A percentile compares a stretch with the other conserved stretches of the same genome.
Conservation (phyloP, 2,888 invertebrate species). For the Parochlus steinenii region DNA sequence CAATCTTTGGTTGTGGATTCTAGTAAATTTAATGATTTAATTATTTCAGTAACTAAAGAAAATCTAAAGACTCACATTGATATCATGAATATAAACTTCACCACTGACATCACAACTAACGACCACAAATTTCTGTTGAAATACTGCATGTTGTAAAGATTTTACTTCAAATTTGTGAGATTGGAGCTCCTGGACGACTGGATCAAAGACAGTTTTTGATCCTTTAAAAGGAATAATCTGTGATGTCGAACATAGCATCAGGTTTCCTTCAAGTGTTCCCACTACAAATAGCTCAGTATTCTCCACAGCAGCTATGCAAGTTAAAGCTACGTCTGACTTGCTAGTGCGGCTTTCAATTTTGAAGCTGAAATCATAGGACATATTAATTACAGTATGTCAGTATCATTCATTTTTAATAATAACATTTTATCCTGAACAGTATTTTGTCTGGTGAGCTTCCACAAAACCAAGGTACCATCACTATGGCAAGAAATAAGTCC, state of each 20-base stretch:
- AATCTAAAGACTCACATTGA: conserved; percentile 18
- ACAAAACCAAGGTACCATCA: conserved; percentile 24
- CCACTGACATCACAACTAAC: conserved; percentile 29
- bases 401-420: conserved; percentile 10
- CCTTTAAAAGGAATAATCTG: conserved; percentile 18
- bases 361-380: conserved; percentile 13
- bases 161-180: conserved; percentile 25
- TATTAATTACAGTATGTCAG: neutral
- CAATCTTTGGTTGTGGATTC: conserved; percentile 17
- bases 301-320: conserved; percentile 19
- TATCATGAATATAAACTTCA: conserved; percentile 24
- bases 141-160: conserved; percentile 19
- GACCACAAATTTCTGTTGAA: conserved; percentile 19
- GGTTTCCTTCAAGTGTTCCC: conserved; percentile 25
- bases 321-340: conserved; percentile 17
- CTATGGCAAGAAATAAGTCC: conserved; percentile 23
- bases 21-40: neutral
- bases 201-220: conserved; percentile 11
- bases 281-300: conserved; percentile 21
- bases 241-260: conserved; percentile 22
- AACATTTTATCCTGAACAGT: conserved; percentile 21
- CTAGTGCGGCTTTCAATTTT: conserved; percentile 8
- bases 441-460: conserved; percentile 20
- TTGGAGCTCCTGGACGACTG: conserved; percentile 18
- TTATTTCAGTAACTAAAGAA: neutral